A percentile compares a stretch with the other conserved stretches of the same genome.
Evolutionary conservation across 2,888 invertebrate species (phyloP).

Genomic region (Drosophila siamana): DNA sequence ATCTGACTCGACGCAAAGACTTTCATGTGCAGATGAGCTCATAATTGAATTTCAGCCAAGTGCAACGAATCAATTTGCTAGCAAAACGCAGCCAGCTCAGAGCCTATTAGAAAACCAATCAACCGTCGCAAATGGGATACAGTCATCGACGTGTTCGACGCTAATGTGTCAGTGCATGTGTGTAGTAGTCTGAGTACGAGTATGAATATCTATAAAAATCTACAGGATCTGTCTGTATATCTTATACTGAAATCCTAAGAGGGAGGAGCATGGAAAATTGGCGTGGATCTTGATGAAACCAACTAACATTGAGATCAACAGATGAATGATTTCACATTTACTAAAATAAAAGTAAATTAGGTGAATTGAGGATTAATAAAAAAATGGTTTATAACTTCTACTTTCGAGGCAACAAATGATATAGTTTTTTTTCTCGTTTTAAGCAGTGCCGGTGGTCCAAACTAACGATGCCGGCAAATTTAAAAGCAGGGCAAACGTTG

Average conservation of each 20-base stretch:
- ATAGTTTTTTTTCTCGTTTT: not conserved
- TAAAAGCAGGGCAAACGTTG: constrained; percentile 53
- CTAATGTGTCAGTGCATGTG: constrained; percentile 9
- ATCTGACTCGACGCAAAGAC: constrained; percentile 2
- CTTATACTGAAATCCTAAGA: constrained; percentile 18
- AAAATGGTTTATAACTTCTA: not conserved
- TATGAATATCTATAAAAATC: constrained; percentile 6
- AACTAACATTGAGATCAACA: not conserved
- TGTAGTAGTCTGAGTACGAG: not conserved
- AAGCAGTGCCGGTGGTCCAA: constrained; percentile 55
- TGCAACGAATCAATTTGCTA: constrained; percentile 79
- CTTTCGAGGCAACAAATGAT: not conserved
- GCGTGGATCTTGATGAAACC: constrained; percentile 8
- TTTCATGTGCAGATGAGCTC: constrained; percentile 37
- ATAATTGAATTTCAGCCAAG: constrained; percentile 76
- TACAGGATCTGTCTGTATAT: constrained; percentile 1
- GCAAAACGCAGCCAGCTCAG: constrained; percentile 42
- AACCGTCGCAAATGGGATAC: constrained; percentile 74
- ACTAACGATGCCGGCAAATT: constrained; percentile 53
- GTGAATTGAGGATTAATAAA: constrained; percentile 2
- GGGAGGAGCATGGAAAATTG: constrained; percentile 70
- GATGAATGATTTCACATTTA: not conserved
- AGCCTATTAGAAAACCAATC: constrained; percentile 67
- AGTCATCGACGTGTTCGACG: constrained; percentile 14
- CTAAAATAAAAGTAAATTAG: not conserved